These are phyloP conservation scores for Bryconaethiops microstoma DNA, from an alignment of 2,797 vertebrate species.

Conservation along the genomic window DNA sequence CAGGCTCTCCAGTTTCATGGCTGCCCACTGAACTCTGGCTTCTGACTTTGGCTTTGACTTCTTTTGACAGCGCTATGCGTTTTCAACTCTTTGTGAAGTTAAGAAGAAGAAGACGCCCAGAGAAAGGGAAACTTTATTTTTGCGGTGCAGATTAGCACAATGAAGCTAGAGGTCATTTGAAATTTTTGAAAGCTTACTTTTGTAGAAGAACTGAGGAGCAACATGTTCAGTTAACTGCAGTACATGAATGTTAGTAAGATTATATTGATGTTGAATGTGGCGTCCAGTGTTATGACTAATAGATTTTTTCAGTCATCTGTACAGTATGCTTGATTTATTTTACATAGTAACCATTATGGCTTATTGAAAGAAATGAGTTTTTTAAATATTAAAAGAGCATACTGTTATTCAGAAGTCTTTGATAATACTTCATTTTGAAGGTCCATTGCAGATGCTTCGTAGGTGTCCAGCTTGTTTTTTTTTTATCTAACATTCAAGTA, in stretches of 20 bases:
- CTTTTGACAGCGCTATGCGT: background rate
- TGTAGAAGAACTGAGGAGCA: background rate
- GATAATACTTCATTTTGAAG: no score
- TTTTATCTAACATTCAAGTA: no score
- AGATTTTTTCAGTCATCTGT: no score
- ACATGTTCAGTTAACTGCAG: conserved; percentile 8
- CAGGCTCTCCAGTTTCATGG: background rate
- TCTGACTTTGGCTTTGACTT: background rate
- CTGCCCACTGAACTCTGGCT: conserved; percentile 12
- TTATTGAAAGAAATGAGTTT: conserved; percentile 31
- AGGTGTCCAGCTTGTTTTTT: no score
- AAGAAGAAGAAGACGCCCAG: background rate
- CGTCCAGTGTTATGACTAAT: background rate
- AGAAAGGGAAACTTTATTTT: background rate
- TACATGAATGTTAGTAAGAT: conserved; percentile 30
- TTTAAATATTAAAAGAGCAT: no score
- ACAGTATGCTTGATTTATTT: conserved; percentile 11
- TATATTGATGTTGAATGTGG: background rate
- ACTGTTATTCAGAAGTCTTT: no score
- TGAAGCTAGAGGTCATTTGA: background rate
- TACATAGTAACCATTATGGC: conserved; percentile 13
- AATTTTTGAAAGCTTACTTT: background rate
- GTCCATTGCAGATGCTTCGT: no score
- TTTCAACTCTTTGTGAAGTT: background rate
- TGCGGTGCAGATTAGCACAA: background rate